Evolutionary conservation across 1,140 invertebrate species (phyloP).

Genomic region (Lutraria rhynchaena): DNA sequence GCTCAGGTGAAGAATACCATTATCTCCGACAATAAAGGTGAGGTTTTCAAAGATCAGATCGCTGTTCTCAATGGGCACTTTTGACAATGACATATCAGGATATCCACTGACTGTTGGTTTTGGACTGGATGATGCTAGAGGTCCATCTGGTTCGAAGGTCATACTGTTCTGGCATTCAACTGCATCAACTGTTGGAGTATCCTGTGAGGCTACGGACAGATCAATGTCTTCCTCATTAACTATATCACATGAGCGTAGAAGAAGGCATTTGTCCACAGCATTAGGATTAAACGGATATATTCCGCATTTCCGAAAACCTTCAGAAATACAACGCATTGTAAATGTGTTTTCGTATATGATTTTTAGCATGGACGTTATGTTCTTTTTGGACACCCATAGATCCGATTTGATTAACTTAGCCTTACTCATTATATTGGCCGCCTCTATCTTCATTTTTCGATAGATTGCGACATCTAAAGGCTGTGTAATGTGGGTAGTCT

Average conservation of each 20-base stretch:
- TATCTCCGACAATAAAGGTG: neutral
- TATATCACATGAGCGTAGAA: neutral
- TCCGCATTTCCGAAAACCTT: constrained; percentile 33
- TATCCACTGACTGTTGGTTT: too few species aligned
- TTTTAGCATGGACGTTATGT: constrained; percentile 15
- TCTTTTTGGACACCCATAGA: constrained; percentile 24
- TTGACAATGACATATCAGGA: too few species aligned
- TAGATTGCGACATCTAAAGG: constrained; percentile 47
- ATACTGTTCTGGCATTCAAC: too few species aligned
- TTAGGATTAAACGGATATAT: constrained; percentile 35
- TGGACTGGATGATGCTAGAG: too few species aligned
- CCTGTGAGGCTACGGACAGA: neutral
- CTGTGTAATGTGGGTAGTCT: constrained; percentile 41
- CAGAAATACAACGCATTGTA: neutral
- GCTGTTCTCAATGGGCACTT: neutral
- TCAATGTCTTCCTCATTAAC: neutral
- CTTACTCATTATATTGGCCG: constrained; percentile 14
- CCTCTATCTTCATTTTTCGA: constrained; percentile 40
- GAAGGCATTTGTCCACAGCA: constrained; percentile 27
- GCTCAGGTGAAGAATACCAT: neutral
- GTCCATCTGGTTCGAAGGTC: too few species aligned
- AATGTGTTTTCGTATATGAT: constrained; percentile 20
- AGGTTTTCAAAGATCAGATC: neutral
- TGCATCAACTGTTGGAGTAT: neutral
- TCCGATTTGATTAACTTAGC: constrained; percentile 32